Evolutionary conservation across 2,888 invertebrate genomes (phyloP).

Genomic region (Chrysomela aeneicollis): DNA sequence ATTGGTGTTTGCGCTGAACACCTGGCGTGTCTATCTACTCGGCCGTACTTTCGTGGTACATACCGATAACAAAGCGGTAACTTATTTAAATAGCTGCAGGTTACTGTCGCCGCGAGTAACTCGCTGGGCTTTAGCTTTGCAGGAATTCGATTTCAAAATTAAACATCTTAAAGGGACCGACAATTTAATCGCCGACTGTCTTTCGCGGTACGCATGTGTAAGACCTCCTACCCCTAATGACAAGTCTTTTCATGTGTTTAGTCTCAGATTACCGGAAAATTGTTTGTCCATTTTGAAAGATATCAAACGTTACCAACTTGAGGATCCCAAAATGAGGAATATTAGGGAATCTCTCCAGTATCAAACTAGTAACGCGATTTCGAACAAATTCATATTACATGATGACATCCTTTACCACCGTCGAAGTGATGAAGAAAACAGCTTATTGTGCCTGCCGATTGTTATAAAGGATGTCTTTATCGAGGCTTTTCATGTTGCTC

Average conservation of each 20-base stretch:
- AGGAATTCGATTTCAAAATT: slow-evolving; percentile 42
- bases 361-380: not conserved
- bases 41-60: slow-evolving; percentile 38
- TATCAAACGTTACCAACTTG: not conserved
- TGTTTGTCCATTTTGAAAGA: slow-evolving; percentile 1
- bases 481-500: too few relatives aligned
- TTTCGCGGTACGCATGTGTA: slow-evolving; percentile 38
- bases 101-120: slow-evolving; percentile 41
- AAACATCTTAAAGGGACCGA: slow-evolving; percentile 43
- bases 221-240: slow-evolving; percentile 30
- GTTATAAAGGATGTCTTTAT: too few relatives aligned
- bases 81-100: slow-evolving; percentile 44
- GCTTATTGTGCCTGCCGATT: slow-evolving; percentile 15
- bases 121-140: slow-evolving; percentile 43
- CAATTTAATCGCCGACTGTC: slow-evolving; percentile 47
- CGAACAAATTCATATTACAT: not conserved
- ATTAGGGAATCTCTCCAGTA: slow-evolving; percentile 16
- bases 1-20: slow-evolving; percentile 43
- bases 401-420: slow-evolving; percentile 13
- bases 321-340: slow-evolving; percentile 12
- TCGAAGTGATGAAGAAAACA: not conserved
- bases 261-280: not conserved
- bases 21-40: slow-evolving; percentile 43
- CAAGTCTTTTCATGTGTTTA: too few relatives aligned
- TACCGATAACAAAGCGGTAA: slow-evolving; percentile 46